phyloP scores from a whole-genome alignment of 2,113 vertebrate species.

The Apodemus sylvaticus region DNA sequence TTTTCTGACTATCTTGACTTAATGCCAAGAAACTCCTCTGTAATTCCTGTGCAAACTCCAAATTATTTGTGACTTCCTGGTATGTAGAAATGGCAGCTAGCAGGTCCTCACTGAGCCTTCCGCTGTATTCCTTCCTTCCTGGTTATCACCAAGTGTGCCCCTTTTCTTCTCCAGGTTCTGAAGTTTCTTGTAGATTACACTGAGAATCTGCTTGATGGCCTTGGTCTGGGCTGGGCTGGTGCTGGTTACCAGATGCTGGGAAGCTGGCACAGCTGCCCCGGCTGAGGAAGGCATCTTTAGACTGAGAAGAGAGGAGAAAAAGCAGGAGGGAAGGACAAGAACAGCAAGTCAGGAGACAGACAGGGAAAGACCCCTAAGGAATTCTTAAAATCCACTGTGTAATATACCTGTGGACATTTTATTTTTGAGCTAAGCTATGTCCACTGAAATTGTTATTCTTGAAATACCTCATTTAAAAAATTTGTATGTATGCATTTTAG shows the following conservation, averaged over 20 bases:
- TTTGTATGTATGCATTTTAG: background rate
- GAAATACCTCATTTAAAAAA: background rate
- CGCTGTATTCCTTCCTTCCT: conserved; percentile 94
- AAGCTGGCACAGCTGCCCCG: too few relatives aligned
- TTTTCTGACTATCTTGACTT: conserved; percentile 88
- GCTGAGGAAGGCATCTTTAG: too few relatives aligned
- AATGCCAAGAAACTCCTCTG: conserved; percentile 95
- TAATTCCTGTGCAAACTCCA: conserved; percentile 98
- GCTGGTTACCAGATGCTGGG: too few relatives aligned
- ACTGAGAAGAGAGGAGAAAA: background rate
- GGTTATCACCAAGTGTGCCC: conserved; percentile 86
- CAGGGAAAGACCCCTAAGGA: conserved; percentile 63
- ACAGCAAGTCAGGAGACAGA: conserved; percentile 65
- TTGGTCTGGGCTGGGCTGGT: too few relatives aligned
- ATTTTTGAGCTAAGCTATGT: too few relatives aligned
- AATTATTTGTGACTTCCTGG: conserved; percentile 93
- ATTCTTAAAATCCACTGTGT: too few relatives aligned
- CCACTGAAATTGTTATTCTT: background rate
- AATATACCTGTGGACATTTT: too few relatives aligned
- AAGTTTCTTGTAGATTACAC: too few relatives aligned
- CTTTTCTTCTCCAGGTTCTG: too few relatives aligned
- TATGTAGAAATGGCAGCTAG: conserved; percentile 93
- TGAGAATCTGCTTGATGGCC: too few relatives aligned
- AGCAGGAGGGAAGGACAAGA: conserved; percentile 74
- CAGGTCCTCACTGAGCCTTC: conserved; percentile 97